These are phyloP conservation scores for Premnoplex brunnescens DNA, from an alignment of 2,797 vertebrate genomes.

Conservation along the genomic window DNA sequence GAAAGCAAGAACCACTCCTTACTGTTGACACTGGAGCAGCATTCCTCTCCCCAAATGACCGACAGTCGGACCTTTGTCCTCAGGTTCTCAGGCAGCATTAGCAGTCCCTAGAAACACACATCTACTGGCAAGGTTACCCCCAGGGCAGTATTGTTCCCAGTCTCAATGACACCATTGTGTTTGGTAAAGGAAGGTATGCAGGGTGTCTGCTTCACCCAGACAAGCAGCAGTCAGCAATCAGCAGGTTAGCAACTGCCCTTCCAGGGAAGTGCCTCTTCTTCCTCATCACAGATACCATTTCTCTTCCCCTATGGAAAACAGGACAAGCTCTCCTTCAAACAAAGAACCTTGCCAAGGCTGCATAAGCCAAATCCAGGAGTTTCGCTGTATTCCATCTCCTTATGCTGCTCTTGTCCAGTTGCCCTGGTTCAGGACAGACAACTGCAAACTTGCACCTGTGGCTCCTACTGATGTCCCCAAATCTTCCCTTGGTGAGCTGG, in stretches of 20 bases:
- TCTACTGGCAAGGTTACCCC: background rate
- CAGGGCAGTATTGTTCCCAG: background rate
- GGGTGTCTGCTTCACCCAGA: background rate
- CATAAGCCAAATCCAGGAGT: background rate
- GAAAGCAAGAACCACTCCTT: background rate
- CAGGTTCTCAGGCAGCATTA: background rate
- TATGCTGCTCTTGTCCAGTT: background rate
- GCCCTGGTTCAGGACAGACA: background rate
- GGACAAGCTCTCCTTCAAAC: background rate
- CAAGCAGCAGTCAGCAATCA: background rate
- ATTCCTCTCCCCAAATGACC: background rate
- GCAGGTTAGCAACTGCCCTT: background rate
- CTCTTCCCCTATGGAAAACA: background rate
- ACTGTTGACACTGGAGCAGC: conserved; percentile 18
- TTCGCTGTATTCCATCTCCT: background rate
- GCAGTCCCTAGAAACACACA: background rate
- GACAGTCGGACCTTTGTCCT: background rate
- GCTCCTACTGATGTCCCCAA: background rate
- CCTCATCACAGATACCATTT: background rate
- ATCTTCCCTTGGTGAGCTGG: background rate
- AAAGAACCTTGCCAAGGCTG: background rate
- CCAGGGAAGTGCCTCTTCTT: background rate
- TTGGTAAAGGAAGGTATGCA: background rate
- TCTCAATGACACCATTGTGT: background rate
- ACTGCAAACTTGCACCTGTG: background rate